Evolutionary conservation across 2,888 invertebrate species (phyloP).

Genomic region (Urechis unicinctus): DNA sequence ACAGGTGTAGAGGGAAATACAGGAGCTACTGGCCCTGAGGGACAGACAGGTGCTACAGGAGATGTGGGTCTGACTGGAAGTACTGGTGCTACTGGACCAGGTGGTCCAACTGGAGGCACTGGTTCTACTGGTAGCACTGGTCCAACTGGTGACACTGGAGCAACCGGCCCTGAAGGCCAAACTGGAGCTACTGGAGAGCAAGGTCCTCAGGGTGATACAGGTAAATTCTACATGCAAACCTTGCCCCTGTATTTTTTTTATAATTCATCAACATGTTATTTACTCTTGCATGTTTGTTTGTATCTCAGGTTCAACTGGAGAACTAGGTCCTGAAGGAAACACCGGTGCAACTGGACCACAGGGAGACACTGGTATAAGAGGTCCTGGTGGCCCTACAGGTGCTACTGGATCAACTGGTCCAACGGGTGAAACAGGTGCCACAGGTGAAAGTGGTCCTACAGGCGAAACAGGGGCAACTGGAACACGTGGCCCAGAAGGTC

Average conservation of each 20-base stretch:
- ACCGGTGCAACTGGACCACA: conserved; percentile 2
- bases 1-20: neutral
- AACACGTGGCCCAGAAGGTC: too few species aligned
- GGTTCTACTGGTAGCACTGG: neutral
- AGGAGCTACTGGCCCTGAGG: conserved; percentile 1
- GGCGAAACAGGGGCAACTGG: conserved; percentile 9
- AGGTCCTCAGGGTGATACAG: conserved; percentile 5
- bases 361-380: neutral
- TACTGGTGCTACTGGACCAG: conserved; percentile 1
- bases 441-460: conserved; percentile 9
- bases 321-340: neutral
- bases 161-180: conserved; percentile 54
- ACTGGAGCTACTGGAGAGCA: conserved; percentile 54
- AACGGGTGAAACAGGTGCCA: conserved; percentile 52
- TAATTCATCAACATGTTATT: too few species aligned
- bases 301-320: conserved; percentile 3
- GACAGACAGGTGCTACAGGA: neutral
- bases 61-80: neutral
- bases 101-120: neutral
- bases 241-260: too few species aligned
- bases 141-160: conserved; percentile 58
- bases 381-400: conserved; percentile 67
- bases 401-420: conserved; percentile 78
- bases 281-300: too few species aligned
- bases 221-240: too few species aligned